Evolutionary conservation across 2,113 vertebrate genomes (phyloP), one percentile per base, ranked within the genome.

Genomic region (Polypterus bichir): DNA sequence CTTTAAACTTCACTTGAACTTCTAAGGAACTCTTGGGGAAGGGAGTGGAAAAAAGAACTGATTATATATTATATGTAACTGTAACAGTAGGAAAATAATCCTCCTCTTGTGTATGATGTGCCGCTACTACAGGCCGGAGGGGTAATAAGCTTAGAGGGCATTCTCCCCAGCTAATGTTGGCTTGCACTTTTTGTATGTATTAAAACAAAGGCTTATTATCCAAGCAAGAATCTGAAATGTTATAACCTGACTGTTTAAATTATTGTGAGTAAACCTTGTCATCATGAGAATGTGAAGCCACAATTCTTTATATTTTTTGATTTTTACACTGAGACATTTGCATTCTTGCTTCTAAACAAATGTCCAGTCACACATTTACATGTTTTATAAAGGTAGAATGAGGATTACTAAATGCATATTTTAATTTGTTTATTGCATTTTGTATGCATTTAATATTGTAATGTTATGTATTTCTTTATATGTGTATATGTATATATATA

Each of bases 171-270:
- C 85, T 86, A 84, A 83, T 77, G 77, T 83, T 80, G 80, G 78
- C 77, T 82, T 82, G 69, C 66, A 65, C 77, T 78, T 73, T 78
- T 70, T 74, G 73, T 81, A 67, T 78, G 69, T 83, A 79, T 67
- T 88, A 87, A 84, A 84, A 90, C 89, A 92, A 87, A 89, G 88
- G 80, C 73, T 75, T 79, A 91, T 92, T 91, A 91, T 93, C 84
- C 81, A 81, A 88, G 88, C 79, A 83, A 83, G 84, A 87, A 87
- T 83, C 79, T 79, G 83, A 83, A 82, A 81, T 78, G 79, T 72
- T 73, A 71, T 76, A 79, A 74, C 73, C 61, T 68, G 79, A 73
- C 70, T 80, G 71, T 75, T 79, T 76, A 84, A 86, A 84, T 79
- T 80, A 76, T 77, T 81, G 83, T 87, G 86, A 83, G 82, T 79